phyloP scores from a whole-genome alignment of 2,113 vertebrate species.

The Rattus rattus region DNA sequence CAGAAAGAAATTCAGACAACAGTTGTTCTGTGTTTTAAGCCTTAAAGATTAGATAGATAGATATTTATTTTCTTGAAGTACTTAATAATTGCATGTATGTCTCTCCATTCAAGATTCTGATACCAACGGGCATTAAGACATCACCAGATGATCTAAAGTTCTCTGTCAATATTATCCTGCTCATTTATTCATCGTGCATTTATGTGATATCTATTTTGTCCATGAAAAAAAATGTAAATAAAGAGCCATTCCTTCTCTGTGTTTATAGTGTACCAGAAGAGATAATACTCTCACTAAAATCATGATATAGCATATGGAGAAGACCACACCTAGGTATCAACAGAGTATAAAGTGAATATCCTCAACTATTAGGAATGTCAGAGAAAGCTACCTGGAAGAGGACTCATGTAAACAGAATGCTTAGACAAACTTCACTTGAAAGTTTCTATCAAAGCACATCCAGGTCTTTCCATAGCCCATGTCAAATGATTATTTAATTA shows the following conservation, averaged over 20 bases:
- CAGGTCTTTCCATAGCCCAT: background rate
- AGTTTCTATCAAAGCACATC: background rate
- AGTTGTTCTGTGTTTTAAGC: background rate
- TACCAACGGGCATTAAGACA: background rate
- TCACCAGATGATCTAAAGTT: background rate
- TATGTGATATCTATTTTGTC: background rate
- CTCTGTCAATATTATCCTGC: background rate
- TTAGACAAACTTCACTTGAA: background rate
- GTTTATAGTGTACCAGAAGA: background rate
- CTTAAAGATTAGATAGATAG: background rate
- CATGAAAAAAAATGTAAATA: background rate
- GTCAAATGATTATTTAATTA: background rate
- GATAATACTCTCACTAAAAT: constrained; percentile 16
- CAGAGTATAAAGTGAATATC: background rate
- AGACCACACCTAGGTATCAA: background rate
- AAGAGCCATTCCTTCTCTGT: background rate
- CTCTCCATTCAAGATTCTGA: constrained; percentile 3
- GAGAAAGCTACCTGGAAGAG: background rate
- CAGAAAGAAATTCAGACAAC: background rate
- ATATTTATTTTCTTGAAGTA: background rate
- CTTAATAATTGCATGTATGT: background rate
- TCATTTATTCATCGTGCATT: background rate
- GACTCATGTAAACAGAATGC: background rate
- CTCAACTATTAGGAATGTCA: background rate
- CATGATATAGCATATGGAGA: background rate